Percentiles rank a stretch among this genome's conserved stretches.
phyloP scores from a whole-genome alignment of 2,113 vertebrate species.

The Xiphophorus hellerii region DNA sequence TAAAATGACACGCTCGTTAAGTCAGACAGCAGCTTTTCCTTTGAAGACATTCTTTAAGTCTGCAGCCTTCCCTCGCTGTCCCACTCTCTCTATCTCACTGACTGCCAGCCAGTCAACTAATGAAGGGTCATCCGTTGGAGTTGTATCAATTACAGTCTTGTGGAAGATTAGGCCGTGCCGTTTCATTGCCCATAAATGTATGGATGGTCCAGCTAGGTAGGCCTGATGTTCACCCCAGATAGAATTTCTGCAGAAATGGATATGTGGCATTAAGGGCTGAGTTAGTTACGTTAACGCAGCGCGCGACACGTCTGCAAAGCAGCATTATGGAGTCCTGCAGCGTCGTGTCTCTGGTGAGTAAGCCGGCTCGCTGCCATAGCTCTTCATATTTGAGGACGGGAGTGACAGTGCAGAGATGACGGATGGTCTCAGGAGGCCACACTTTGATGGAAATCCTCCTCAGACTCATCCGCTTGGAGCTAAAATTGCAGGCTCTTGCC shows the following conservation, averaged over 20 bases:
- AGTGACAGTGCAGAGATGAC: conserved; percentile 48
- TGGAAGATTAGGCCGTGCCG: conserved; percentile 37
- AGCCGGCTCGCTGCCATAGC: background rate
- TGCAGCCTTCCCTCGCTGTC: conserved; percentile 9
- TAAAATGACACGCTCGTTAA: conserved; percentile 68
- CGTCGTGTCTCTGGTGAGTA: conserved; percentile 30
- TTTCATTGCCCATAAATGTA: conserved; percentile 50
- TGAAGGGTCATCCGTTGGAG: conserved; percentile 51
- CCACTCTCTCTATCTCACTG: conserved; percentile 13
- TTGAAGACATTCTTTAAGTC: conserved; percentile 42
- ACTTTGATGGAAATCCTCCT: conserved; percentile 28
- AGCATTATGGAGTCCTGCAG: conserved; percentile 4
- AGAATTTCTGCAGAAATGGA: background rate
- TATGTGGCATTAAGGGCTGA: conserved; percentile 15
- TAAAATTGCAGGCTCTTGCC: conserved; percentile 31
- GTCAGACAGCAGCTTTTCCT: conserved; percentile 44
- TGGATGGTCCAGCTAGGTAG: background rate
- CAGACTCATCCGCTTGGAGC: conserved; percentile 11
- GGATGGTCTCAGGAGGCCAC: conserved; percentile 32
- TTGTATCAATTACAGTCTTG: conserved; percentile 63
- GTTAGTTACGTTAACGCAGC: conserved; percentile 10
- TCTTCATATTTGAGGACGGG: conserved; percentile 23
- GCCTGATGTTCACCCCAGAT: background rate
- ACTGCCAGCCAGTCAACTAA: conserved; percentile 62
- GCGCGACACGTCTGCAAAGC: conserved; percentile 16